A percentile compares a stretch with the other conserved stretches of the same genome.
Evolutionary conservation across 2,113 vertebrate species (phyloP).

Genomic region (Antennarius striatus): DNA sequence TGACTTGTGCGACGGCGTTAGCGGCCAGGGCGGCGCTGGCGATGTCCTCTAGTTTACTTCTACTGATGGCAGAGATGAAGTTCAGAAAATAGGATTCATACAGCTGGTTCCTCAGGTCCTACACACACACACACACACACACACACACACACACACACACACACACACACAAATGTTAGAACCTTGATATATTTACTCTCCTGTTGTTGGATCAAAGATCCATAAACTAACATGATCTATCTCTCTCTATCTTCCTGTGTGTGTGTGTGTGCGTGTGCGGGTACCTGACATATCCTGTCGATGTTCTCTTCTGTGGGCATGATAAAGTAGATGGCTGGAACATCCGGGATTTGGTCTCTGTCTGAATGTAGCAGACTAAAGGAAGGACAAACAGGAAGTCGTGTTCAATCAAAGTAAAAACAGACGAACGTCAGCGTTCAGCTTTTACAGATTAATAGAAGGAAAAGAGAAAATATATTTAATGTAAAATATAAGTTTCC

Average conservation of each 20-base stretch:
- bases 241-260: background rate
- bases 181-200: background rate
- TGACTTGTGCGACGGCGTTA: conserved; percentile 91
- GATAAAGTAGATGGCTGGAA: conserved; percentile 95
- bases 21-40: conserved; percentile 93
- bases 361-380: conserved; percentile 93
- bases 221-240: background rate
- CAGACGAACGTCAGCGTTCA: background rate
- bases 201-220: too few relatives aligned
- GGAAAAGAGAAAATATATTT: too few relatives aligned
- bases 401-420: background rate
- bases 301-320: conserved; percentile 99
- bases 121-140: conserved; percentile 42
- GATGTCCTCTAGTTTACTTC: conserved; percentile 98
- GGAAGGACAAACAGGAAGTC: background rate
- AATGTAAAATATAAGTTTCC: too few relatives aligned
- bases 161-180: background rate
- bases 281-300: conserved; percentile 96
- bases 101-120: conserved; percentile 96
- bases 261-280: conserved; percentile 6
- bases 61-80: conserved; percentile 98
- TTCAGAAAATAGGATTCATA: conserved; percentile 97
- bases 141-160: background rate
- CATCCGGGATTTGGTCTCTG: conserved; percentile 95
- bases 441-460: too few relatives aligned